Evolutionary conservation across 2,888 invertebrate species (phyloP), one percentile per base, ranked within the genome.

Genomic region (Asteroscopus sphinx): DNA sequence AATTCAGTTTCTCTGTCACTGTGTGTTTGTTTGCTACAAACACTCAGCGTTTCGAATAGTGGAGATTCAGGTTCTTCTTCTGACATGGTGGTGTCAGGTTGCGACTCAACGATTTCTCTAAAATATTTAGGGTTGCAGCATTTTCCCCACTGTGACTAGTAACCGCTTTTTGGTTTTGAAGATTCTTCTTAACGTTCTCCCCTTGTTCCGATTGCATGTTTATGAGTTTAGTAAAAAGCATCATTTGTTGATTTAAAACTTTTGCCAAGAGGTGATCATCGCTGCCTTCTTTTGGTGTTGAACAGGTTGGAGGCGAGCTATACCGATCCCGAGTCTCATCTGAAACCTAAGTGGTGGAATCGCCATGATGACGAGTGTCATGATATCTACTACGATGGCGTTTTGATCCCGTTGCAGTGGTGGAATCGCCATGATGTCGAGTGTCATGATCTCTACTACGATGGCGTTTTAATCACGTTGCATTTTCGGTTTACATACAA

Each of bases 71-170:
- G 32, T 32, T 32, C 32, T 32, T 21, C 3, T 2, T 32, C 12
- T 1, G 32, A n/a, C 32, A 32, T 32, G n/a, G 32, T 32, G n/a
- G n/a, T 32, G n/a, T 32, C 32, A n/a, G 32, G 32, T 32, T n/a
- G 12, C 4, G 32, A 32, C 5, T 32, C 32, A 32, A 32, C 11
- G 32, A 32, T 12, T 32, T 32, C 5, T 32, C 32, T n/a, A 32
- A n/a, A n/a, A n/a, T 5, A 12, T 32, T 32, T 11, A 3, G 4
- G 32, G 7, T 32, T 5, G 32, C 2, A n/a, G 32, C 12, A 4
- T 21, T 21, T 21, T 4, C 21, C 21, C 21, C 4, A 4, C 21
- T 21, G 3, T 21, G 3, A 11, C 5, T 3, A 12, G 32, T n/a
- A 12, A 3, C 2, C 5, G 32, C n/a, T 12, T n/a, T 32, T 32